Conservation (phyloP, 2,113 vertebrate genomes). For the Brachypodius melanocephalos region DNA sequence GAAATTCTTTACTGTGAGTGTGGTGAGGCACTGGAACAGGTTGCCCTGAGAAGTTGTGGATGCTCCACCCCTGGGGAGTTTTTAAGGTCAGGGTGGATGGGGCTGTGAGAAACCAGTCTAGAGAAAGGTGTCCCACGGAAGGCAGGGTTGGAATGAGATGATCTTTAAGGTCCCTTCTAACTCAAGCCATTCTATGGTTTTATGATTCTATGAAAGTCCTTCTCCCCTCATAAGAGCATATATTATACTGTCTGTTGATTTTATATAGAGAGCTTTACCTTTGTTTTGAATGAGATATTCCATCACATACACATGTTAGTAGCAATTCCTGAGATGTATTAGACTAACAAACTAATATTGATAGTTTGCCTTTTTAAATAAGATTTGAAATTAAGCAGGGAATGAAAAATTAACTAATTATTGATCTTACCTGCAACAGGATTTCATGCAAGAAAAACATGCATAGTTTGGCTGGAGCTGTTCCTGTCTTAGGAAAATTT, state of each 20-base stretch:
- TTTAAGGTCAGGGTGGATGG: not conserved
- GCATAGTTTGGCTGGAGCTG: not conserved
- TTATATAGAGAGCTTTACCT: not conserved
- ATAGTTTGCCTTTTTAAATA: not conserved
- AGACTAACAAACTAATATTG: not conserved
- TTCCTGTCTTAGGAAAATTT: not conserved
- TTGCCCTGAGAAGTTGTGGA: not conserved
- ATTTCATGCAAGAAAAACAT: not conserved
- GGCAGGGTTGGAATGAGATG: not conserved
- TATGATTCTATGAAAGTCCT: not conserved
- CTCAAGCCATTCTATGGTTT: not conserved
- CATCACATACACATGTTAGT: not conserved
- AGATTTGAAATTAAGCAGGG: not conserved
- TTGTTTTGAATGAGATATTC: not conserved
- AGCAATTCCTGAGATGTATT: not conserved
- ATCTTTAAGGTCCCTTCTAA: not conserved
- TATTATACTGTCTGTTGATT: not conserved
- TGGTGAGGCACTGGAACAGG: not conserved
- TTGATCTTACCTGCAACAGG: not conserved
- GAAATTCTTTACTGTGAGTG: not conserved
- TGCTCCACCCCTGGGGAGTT: not conserved
- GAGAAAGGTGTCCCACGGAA: not conserved
- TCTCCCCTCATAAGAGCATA: not conserved
- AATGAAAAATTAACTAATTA: not conserved
- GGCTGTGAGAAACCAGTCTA: not conserved